Conservation (phyloP, 1,140 invertebrate species). For the Listronotus bonariensis region DNA sequence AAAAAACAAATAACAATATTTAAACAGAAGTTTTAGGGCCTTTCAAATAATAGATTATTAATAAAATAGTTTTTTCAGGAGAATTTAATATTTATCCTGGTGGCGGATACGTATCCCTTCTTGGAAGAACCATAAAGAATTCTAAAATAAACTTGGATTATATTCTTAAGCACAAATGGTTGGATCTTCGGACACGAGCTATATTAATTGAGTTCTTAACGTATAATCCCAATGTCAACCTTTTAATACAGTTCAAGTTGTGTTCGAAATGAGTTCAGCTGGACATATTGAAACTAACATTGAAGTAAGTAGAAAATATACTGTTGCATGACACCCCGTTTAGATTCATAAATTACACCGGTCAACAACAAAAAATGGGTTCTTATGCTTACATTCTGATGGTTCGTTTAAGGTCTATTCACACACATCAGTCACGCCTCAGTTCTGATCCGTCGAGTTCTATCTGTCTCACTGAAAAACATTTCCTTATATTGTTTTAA, state of each 20-base stretch:
- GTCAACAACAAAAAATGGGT: no score
- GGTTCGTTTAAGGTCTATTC: no score
- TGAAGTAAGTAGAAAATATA: slow-evolving; percentile 14
- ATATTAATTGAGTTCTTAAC: slow-evolving; percentile 42
- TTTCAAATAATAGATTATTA: no score
- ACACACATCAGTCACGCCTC: no score
- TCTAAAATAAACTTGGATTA: slow-evolving; percentile 42
- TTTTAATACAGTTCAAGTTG: slow-evolving; percentile 36
- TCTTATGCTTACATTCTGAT: no score
- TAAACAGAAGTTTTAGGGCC: no score
- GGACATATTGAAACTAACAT: slow-evolving; percentile 30
- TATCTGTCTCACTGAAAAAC: no score
- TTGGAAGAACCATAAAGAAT: slow-evolving; percentile 42
- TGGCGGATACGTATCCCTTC: slow-evolving; percentile 39
- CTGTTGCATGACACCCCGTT: no score
- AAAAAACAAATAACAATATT: no score
- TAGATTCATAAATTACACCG: no score
- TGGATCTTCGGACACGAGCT: slow-evolving; percentile 35
- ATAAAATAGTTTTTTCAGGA: slow-evolving; percentile 27
- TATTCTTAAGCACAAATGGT: slow-evolving; percentile 39
- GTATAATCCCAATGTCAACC: slow-evolving; percentile 42
- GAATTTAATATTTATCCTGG: slow-evolving; percentile 38
- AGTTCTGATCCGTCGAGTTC: no score
- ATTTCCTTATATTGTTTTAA: no score
- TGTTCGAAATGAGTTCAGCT: slow-evolving; percentile 38